These are phyloP conservation scores for Mesocricetus auratus DNA, from an alignment of 2,113 vertebrate genomes.

Conservation along the genomic window DNA sequence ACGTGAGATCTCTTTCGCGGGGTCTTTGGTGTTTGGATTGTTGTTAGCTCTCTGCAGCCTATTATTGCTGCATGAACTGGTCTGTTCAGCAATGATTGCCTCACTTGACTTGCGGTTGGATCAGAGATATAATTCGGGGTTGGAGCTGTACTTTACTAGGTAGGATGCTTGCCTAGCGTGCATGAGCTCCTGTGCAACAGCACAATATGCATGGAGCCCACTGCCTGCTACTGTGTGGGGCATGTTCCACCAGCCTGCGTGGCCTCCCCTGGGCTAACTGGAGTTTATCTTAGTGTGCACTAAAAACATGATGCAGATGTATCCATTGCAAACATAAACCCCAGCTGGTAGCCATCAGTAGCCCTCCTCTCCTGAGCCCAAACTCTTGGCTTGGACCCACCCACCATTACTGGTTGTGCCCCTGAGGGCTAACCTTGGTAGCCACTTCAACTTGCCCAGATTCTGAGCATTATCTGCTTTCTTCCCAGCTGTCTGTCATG, in stretches of 20 bases:
- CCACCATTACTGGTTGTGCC: neutral
- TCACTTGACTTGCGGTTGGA: neutral
- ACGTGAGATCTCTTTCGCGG: neutral
- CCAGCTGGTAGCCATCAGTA: neutral
- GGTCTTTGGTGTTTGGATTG: neutral
- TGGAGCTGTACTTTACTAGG: neutral
- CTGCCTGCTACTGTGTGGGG: neutral
- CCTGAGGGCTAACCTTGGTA: neutral
- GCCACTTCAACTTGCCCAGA: neutral
- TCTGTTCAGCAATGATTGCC: neutral
- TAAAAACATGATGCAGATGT: neutral
- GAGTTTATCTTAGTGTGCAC: neutral
- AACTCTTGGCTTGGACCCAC: neutral
- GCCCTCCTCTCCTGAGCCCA: neutral
- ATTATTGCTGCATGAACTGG: neutral
- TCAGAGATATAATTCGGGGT: too few species aligned
- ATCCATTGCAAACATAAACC: neutral
- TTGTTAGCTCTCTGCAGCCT: neutral
- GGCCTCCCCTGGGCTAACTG: neutral
- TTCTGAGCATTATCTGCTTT: neutral
- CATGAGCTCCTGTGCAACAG: neutral
- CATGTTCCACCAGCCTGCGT: neutral
- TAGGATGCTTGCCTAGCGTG: neutral
- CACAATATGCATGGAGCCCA: neutral
- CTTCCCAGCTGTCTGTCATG: neutral